Percentiles rank a stretch among this genome's conserved stretches.
phyloP scores from a whole-genome alignment of 1,140 invertebrate species.

The Maniola jurtina region DNA sequence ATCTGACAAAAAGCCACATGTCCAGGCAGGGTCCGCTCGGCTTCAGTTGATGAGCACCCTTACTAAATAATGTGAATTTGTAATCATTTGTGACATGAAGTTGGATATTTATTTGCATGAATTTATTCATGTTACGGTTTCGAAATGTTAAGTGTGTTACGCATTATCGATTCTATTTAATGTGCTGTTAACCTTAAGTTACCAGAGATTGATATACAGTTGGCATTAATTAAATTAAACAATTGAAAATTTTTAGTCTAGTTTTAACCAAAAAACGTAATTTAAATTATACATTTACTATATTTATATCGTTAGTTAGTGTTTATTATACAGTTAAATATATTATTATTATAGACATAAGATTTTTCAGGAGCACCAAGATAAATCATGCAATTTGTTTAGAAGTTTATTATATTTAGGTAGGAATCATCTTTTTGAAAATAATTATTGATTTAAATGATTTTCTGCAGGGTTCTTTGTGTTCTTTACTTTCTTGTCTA shows the following conservation, averaged over 20 bases:
- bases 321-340: constrained; percentile 1
- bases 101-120: too few relatives aligned
- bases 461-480: constrained; percentile 57
- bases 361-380: constrained; percentile 1
- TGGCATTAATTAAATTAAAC: background rate
- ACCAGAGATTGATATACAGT: background rate
- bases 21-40: too few relatives aligned
- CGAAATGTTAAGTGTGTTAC: too few relatives aligned
- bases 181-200: too few relatives aligned
- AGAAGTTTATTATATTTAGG: background rate
- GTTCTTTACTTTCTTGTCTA: constrained; percentile 54
- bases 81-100: too few relatives aligned
- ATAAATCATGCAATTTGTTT: background rate
- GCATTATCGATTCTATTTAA: too few relatives aligned
- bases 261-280: background rate
- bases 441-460: background rate
- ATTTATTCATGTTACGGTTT: too few relatives aligned
- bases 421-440: background rate
- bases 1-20: too few relatives aligned
- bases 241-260: background rate
- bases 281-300: constrained; percentile 6
- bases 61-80: too few relatives aligned
- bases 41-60: too few relatives aligned
- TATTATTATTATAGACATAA: constrained; percentile 12
- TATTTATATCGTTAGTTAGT: background rate